phyloP scores from a whole-genome alignment of 1,140 invertebrate species.

The Caenorhabditis tropicalis region DNA sequence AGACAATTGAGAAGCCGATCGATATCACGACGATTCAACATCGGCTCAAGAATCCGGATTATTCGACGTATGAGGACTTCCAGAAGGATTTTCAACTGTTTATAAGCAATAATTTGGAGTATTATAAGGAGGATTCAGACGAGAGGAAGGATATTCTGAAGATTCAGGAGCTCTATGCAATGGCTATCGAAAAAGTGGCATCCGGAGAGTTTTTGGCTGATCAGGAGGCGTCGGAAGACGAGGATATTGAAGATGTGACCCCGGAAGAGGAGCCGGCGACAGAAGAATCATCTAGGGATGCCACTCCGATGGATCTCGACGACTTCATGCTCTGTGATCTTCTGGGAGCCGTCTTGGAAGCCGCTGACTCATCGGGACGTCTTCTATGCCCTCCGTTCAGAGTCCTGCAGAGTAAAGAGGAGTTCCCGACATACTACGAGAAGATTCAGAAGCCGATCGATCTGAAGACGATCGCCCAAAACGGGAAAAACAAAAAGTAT shows the following conservation, averaged over 20 bases:
- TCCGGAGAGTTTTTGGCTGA: not conserved
- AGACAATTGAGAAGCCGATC: conserved; percentile 85
- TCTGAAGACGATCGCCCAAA: conserved; percentile 90
- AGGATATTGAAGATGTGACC: not conserved
- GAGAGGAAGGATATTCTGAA: conserved; percentile 52
- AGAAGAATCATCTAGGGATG: conserved; percentile 22
- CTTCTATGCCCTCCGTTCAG: conserved; percentile 68
- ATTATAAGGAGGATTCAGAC: conserved; percentile 79
- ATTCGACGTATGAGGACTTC: conserved; percentile 87
- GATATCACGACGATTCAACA: conserved; percentile 92
- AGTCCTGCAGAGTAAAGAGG: conserved; percentile 72
- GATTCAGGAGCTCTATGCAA: conserved; percentile 31
- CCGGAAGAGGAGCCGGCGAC: not conserved
- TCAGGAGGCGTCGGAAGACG: not conserved
- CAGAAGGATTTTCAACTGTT: conserved; percentile 85
- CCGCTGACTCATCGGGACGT: conserved; percentile 64
- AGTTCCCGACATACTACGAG: conserved; percentile 97
- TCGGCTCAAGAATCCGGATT: conserved; percentile 92
- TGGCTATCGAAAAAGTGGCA: not conserved
- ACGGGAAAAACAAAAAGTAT: conserved; percentile 82
- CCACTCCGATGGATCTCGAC: conserved; percentile 53
- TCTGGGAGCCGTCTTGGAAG: conserved; percentile 60
- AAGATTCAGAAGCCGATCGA: conserved; percentile 96
- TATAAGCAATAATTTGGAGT: conserved; percentile 88
- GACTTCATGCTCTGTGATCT: conserved; percentile 61